A percentile compares a stretch with the other conserved stretches of the same genome.
Conservation (phyloP, 2,113 vertebrate species). For the Isurus oxyrinchus region DNA sequence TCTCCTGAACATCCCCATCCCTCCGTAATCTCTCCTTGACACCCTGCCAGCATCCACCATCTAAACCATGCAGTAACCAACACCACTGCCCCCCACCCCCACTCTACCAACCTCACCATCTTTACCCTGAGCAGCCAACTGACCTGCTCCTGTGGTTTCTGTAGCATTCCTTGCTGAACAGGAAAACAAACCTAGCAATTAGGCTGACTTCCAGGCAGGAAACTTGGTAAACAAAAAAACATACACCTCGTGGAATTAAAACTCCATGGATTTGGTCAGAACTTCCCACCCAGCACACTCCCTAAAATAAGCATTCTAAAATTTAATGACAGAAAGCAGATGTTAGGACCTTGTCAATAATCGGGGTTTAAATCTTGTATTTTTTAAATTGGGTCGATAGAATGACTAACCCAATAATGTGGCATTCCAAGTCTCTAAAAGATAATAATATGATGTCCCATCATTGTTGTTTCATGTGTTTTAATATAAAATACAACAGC, state of each 20-base stretch:
- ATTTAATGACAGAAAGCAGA: neutral
- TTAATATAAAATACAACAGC: neutral
- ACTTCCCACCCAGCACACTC: neutral
- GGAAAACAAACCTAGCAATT: neutral
- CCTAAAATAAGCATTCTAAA: neutral
- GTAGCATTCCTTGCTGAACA: neutral
- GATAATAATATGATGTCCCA: neutral
- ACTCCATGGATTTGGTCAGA: neutral
- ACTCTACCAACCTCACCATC: neutral
- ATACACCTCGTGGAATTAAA: neutral
- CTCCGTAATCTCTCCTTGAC: neutral
- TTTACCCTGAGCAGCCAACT: neutral
- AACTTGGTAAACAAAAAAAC: neutral
- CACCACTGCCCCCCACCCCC: too few relatives aligned
- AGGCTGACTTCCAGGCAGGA: neutral
- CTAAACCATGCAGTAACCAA: neutral
- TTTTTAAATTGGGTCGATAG: neutral
- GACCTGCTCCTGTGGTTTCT: neutral
- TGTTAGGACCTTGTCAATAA: neutral
- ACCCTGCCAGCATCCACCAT: neutral
- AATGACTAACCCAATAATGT: too few relatives aligned
- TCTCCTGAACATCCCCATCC: too few relatives aligned
- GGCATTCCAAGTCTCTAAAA: neutral
- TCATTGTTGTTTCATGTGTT: neutral
- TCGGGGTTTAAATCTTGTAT: too few relatives aligned